A percentile compares a stretch with the other conserved stretches of the same genome.
Evolutionary conservation across 2,888 invertebrate genomes (phyloP).

Genomic region (Plusia festucae): DNA sequence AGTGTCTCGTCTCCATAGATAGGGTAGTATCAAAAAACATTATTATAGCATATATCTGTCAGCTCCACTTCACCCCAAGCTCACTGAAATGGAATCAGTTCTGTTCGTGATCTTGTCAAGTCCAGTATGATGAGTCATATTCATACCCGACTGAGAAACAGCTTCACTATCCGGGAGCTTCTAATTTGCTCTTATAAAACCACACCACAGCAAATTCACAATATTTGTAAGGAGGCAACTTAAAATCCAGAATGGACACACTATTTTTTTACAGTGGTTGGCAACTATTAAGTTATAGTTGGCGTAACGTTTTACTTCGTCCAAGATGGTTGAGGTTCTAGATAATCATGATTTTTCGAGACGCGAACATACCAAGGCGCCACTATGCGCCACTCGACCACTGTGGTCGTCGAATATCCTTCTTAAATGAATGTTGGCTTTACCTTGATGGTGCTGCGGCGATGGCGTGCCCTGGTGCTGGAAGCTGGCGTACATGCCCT

Average conservation of each 20-base stretch:
- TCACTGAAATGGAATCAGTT: not conserved
- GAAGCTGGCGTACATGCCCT: slow-evolving; percentile 92
- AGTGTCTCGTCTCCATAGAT: not conserved
- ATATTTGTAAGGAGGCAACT: too few species aligned
- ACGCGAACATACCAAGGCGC: too few species aligned
- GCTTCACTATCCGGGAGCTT: too few species aligned
- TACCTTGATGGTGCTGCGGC: slow-evolving; percentile 87
- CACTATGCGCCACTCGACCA: too few species aligned
- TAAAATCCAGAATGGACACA: too few species aligned
- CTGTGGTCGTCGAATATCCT: not conserved
- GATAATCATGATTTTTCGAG: too few species aligned
- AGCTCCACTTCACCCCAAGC: slow-evolving; percentile 4
- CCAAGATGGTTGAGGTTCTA: too few species aligned
- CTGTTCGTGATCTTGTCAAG: not conserved
- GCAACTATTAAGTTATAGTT: too few species aligned
- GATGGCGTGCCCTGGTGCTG: slow-evolving; percentile 85
- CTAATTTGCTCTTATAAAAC: too few species aligned
- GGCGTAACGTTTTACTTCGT: too few species aligned
- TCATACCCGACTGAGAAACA: not conserved
- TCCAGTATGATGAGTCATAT: not conserved
- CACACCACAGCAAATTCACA: too few species aligned
- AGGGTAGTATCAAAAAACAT: not conserved
- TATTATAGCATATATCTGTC: slow-evolving; percentile 2
- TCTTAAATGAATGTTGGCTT: not conserved
- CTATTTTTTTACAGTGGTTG: too few species aligned